phyloP scores from a whole-genome alignment of 2,113 vertebrate species.

The Canis aureus region DNA sequence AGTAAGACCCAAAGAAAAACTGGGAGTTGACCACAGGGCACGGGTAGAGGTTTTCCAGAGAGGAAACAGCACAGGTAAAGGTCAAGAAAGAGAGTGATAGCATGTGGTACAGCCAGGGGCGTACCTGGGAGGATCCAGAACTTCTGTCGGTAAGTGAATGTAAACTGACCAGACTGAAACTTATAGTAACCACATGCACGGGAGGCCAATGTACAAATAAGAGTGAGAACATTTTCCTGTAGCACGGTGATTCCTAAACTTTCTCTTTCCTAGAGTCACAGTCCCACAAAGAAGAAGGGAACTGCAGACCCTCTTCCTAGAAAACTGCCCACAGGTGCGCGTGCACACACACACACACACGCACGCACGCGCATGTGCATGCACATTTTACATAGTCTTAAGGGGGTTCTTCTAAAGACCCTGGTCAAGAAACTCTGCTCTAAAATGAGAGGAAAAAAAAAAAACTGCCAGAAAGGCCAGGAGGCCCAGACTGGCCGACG shows the following conservation, averaged over 20 bases:
- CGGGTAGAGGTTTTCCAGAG: neutral
- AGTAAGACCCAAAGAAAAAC: neutral
- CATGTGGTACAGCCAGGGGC: neutral
- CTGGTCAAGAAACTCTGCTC: neutral
- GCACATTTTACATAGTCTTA: neutral
- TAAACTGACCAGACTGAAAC: neutral
- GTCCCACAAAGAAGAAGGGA: neutral
- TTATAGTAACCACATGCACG: neutral
- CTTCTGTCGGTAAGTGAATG: neutral
- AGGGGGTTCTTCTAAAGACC: neutral
- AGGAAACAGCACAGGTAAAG: neutral
- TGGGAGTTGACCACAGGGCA: neutral
- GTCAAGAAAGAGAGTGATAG: neutral
- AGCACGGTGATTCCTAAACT: neutral
- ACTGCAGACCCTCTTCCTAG: neutral
- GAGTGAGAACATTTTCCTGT: neutral
- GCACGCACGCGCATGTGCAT: fast-evolving
- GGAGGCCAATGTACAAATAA: neutral
- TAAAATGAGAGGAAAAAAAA: neutral
- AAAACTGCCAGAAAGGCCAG: neutral
- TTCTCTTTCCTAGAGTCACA: neutral
- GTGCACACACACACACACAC: neutral
- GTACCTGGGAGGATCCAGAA: neutral
- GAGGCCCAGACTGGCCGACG: neutral
- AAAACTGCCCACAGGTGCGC: neutral